Conservation (phyloP, 2,888 invertebrate species). For the Odontocerum albicorne region DNA sequence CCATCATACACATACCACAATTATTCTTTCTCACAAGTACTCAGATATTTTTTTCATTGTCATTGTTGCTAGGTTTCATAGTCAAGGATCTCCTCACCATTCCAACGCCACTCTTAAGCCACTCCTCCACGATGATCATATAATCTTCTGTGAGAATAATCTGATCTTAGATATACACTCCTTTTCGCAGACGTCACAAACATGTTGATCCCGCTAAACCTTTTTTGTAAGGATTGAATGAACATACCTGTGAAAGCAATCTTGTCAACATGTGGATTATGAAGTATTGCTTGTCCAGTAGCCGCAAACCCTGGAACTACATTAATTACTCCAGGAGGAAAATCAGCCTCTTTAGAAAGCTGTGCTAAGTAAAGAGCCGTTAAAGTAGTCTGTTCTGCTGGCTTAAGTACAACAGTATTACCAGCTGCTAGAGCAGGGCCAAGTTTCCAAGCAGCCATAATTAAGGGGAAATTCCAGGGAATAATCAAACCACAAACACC, state of each 20-base stretch:
- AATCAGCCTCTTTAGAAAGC: conserved; percentile 85
- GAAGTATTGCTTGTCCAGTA: conserved; percentile 77
- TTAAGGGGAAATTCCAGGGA: conserved; percentile 91
- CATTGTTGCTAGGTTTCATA: no score
- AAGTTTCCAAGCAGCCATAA: conserved; percentile 97
- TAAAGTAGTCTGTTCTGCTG: conserved; percentile 93
- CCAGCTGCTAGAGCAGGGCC: conserved; percentile 78
- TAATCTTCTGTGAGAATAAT: no score
- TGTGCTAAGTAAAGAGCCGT: conserved; percentile 89
- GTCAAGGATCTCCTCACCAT: no score
- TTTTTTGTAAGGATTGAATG: no score
- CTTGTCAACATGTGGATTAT: conserved; percentile 78
- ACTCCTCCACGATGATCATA: no score
- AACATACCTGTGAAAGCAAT: conserved; percentile 90
- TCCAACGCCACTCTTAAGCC: no score
- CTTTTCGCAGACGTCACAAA: no score
- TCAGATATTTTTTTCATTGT: no score
- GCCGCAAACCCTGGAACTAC: conserved; percentile 87
- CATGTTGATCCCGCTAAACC: no score
- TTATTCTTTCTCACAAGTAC: no score
- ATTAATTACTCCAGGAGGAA: conserved; percentile 90
- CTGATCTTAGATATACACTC: no score
- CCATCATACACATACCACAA: no score
- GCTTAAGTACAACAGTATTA: conserved; percentile 85
- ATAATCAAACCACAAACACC: conserved; percentile 89